Base-by-base conservation (phyloP, 2,797 vertebrate species). In the Triplophysa bombifrons region DNA sequence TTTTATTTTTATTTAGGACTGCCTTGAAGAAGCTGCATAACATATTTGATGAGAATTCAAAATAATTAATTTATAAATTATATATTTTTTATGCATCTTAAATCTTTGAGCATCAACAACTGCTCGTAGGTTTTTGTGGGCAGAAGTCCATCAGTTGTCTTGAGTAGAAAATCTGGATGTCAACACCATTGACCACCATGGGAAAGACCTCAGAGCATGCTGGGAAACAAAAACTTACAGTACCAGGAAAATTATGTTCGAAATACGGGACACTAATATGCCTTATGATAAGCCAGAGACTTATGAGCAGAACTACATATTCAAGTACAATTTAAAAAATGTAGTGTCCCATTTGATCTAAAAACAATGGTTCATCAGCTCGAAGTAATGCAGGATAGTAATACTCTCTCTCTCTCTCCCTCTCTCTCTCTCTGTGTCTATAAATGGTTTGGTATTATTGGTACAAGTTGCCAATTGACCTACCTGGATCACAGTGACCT, bases 401-500 rank as follows among this genome's bases (percentile, higher is more conserved):
- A 5, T 34, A 34, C 34, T 38, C 20, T 5, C 70, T 9, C 51
- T 9, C 51, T 10, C 20, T 13, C 44, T 27, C 25, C 2, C 25
- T 27, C 27, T 30, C 27, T 46, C 46, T 48, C 46, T 14, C 46
- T 48, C 0, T 51, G 16, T 51, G 16, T 6, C 2, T 71, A 34
- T 20, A 48, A 70, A 72, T 48, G 0, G 19, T 60, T 61, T 73
- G 55, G 25, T 80, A 34, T 77, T 61, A 68, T 61, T 51, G 53
- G 50, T 20, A 76, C 48, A 70, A 67, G 50, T 22, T 76, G 55
- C 60, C 74, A 80, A 58, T 46, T 84, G 76, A 86, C 80, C 75
- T 76, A 80, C 71, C 70, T 73, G 85, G 86, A 73, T 82, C 85
- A 85, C 76, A 20, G 70, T 83, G 82, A 86, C 86, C 81, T 68